phyloP scores from a whole-genome alignment of 2,113 vertebrate genomes.

The Paralichthys olivaceus region DNA sequence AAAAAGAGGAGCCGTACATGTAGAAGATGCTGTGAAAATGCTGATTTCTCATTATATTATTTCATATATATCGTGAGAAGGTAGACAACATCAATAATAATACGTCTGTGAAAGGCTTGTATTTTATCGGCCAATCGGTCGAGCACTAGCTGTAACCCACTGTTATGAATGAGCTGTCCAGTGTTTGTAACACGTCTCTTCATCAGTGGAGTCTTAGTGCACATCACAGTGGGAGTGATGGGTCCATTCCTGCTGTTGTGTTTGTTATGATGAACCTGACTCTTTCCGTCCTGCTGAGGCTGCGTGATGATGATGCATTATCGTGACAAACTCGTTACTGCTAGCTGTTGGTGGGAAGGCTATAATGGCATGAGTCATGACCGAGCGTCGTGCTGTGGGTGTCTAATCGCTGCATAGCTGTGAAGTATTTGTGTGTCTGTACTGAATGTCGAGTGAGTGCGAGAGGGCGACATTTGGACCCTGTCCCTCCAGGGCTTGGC shows the following conservation, averaged over 20 bases:
- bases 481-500: slow-evolving; percentile 25
- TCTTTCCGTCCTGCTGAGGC: slow-evolving; percentile 14
- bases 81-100: not conserved
- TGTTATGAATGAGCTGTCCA: not conserved
- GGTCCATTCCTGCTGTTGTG: not conserved
- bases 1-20: too few species aligned
- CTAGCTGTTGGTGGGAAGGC: slow-evolving; percentile 52
- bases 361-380: slow-evolving; percentile 64
- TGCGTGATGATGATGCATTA: slow-evolving; percentile 29
- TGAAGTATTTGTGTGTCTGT: slow-evolving; percentile 17
- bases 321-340: slow-evolving; percentile 21
- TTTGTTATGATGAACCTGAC: not conserved
- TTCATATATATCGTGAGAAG: too few species aligned
- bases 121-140: too few species aligned
- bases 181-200: not conserved
- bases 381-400: slow-evolving; percentile 49
- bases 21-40: too few species aligned
- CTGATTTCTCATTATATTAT: too few species aligned
- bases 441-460: slow-evolving; percentile 5
- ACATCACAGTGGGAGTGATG: too few species aligned
- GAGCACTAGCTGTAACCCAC: too few species aligned
- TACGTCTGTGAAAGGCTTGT: too few species aligned
- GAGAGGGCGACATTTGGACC: slow-evolving; percentile 28
- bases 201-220: not conserved
- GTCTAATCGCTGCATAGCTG: slow-evolving; percentile 38